Evolutionary conservation across 2,888 invertebrate genomes (phyloP), one percentile per base, ranked within the genome.

Genomic region (Octonoba sinensis): DNA sequence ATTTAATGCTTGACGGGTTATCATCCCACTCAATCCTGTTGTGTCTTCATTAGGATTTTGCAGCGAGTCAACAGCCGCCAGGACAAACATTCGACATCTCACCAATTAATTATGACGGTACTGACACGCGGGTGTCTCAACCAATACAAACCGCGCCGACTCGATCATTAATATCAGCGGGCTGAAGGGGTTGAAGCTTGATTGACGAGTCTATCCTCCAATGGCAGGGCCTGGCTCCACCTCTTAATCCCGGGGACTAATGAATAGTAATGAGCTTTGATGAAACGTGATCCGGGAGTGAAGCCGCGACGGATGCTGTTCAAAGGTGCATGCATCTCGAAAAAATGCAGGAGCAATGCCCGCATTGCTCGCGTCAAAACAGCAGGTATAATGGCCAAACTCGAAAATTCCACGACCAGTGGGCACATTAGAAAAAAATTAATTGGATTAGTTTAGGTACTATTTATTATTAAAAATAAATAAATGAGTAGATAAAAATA

Each of bases 231-330:
- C 56, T 49, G 77, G 27, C 77, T 77, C 77, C 77, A 70, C 77
- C 77, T 65, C 70, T 62, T 70, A 70, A 77, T 77, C 77, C 77
- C 46, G 70, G 70, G n/a, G n/a, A 70, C 70, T 77, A 77, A 77
- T 77, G 77, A 77, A 77, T 77, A 77, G 62, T 77, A 77, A 77
- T 77, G 64, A 77, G 77, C 67, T 47, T 64, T 77, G 36, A 77
- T 70, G 77, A 70, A 77, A 77, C 77, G 70, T 77, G 77, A 77
- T 56, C 60, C 64, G n/a, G 46, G 46, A 18, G 24, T 8, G 36
- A 36, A 36, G 46, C 44, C 49, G 57, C 24, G 13, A 27, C 27
- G 47, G 47, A 44, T 36, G 59, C 47, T 59, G n/a, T 36, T 46
- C 24, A 60, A 27, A 65, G 46, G 57, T 27, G 20, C 6, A 65